A percentile compares a stretch with the other conserved stretches of the same genome.
These are phyloP conservation scores for Amphiduros pacificus DNA, from an alignment of 2,888 invertebrate species.

Conservation along the genomic window DNA sequence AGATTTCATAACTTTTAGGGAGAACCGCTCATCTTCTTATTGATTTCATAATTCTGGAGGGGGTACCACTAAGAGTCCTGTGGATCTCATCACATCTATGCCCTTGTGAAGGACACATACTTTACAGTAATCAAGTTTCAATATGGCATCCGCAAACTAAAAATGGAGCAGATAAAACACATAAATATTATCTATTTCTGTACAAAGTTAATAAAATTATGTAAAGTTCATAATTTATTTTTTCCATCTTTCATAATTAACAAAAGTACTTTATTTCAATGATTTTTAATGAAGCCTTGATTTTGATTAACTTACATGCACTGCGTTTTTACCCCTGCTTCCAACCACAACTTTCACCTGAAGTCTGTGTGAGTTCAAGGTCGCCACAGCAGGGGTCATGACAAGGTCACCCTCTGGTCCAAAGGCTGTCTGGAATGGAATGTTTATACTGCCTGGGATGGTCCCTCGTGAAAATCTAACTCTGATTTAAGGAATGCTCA, in stretches of 20 bases:
- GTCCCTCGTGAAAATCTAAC: conserved; percentile 79
- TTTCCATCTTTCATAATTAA: no score
- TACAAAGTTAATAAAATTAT: no score
- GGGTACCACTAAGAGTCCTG: conserved; percentile 62
- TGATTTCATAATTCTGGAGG: conserved; percentile 49
- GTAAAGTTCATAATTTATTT: no score
- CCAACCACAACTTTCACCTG: conserved; percentile 79
- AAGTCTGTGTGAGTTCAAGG: conserved; percentile 66
- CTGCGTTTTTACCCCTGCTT: conserved; percentile 71
- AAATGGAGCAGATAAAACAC: conserved; percentile 30
- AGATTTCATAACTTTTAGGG: no score
- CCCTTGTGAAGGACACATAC: conserved; percentile 89
- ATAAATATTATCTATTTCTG: neutral
- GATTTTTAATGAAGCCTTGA: no score
- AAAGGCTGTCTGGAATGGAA: conserved; percentile 77
- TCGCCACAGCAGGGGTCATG: conserved; percentile 64
- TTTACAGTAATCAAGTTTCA: conserved; percentile 75
- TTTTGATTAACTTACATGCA: conserved; percentile 55
- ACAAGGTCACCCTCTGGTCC: conserved; percentile 71
- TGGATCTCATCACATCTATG: conserved; percentile 71
- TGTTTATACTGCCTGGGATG: conserved; percentile 81
- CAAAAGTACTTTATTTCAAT: no score
- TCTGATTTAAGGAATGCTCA: no score
- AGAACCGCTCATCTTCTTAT: no score
- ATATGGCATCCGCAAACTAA: conserved; percentile 85